Percentiles rank a stretch among this genome's conserved stretches.
Evolutionary conservation across 2,888 invertebrate genomes (phyloP).

Genomic region (Orthosia gothica): DNA sequence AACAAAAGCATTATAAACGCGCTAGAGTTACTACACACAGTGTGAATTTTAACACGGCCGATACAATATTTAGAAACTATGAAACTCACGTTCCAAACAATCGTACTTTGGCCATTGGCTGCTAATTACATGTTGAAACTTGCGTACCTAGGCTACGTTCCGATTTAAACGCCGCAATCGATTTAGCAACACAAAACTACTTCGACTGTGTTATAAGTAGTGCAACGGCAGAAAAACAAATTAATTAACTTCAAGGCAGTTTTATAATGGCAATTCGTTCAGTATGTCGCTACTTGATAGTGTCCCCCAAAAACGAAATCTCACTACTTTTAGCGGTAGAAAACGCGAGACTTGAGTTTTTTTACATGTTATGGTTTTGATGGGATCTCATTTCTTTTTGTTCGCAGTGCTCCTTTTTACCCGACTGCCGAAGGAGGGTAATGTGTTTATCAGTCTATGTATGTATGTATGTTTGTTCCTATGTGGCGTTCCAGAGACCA

Average conservation of each 20-base stretch:
- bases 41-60: constrained; percentile 47
- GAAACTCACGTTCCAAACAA: constrained; percentile 34
- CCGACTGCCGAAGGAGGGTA: no score
- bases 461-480: no score
- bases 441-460: no score
- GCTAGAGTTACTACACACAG: constrained; percentile 16
- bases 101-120: constrained; percentile 20
- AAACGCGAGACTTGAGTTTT: no score
- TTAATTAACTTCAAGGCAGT: not conserved
- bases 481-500: no score
- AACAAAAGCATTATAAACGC: constrained; percentile 31
- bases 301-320: not conserved
- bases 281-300: not conserved
- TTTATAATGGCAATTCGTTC: not conserved
- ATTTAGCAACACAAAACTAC: constrained; percentile 25
- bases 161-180: constrained; percentile 18
- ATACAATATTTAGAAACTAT: constrained; percentile 44
- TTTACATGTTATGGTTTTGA: no score
- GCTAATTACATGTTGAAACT: constrained; percentile 48
- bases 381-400: no score
- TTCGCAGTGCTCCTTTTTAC: no score
- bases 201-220: not conserved
- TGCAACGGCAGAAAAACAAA: not conserved
- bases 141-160: not conserved
- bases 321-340: no score